Base-by-base conservation (phyloP, 2,797 vertebrate genomes). In the Eulemur mongoz region DNA sequence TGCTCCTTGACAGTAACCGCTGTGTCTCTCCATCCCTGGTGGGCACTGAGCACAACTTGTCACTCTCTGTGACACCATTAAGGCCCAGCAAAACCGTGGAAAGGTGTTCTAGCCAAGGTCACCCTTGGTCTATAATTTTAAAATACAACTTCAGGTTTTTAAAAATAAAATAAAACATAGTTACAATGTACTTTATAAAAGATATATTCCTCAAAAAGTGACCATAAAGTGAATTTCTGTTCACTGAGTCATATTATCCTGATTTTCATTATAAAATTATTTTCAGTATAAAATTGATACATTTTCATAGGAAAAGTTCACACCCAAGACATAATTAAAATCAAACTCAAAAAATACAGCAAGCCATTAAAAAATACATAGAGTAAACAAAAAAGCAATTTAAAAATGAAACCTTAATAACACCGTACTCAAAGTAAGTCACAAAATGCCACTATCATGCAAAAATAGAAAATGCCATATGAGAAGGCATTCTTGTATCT, bases 161-260 rank as follows among this genome's bases (percentile, higher is more conserved):
- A 67, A 80, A 63, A 70, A 78, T 50, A 67, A 89, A 73, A 67
- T 40, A 78, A 69, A 59, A 94, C 10, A 48, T 32, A 43, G 52
- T 82, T 65, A 78, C 69, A 52, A 65, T 43, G 7, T 35, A 61
- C 89, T 91, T 88, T 84, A 75, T 70, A 87, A 79, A 91, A 92
- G 38, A 63, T 8, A 67, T 11, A 27, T 73, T 63, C 52, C 54
- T 89, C 57, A 78, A 59, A 92, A 93, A 73, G 35, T 78, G 78
- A 92, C 72, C 57, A 54, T 63, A 81, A 92, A 94, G 88, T 76
- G 85, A 81, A 92, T 90, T 96, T 96, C 91, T 96, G 85, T 95
- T 96, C 96, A 94, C 69, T 81, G 91, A 94, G 89, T 93, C 91
- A 82, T 52, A 52, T 27, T 87, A 91, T 63, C 38, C 65, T 79